Evolutionary conservation across 2,888 invertebrate genomes (phyloP).

Genomic region (Alviniconcha strummeri): DNA sequence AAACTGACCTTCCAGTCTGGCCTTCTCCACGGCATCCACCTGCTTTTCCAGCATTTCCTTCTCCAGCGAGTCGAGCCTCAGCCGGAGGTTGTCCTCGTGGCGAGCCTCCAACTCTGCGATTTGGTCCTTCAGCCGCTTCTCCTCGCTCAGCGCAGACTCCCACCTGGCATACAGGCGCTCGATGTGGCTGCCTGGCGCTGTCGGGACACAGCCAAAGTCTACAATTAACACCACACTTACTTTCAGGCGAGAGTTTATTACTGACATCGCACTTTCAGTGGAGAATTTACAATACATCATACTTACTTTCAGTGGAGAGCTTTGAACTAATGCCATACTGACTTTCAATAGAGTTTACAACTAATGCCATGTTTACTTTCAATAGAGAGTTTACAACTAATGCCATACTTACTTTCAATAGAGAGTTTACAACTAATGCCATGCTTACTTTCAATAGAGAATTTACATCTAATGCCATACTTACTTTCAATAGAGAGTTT

Average conservation of each 20-base stretch:
- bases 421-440: too few relatives aligned
- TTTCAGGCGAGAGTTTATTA: neutral
- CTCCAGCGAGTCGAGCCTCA: constrained; percentile 49
- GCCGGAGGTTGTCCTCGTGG: constrained; percentile 60
- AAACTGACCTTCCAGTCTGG: constrained; percentile 62
- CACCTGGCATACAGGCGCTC: constrained; percentile 59
- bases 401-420: too few relatives aligned
- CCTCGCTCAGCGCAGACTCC: constrained; percentile 62
- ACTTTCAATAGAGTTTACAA: too few relatives aligned
- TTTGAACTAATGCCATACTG: too few relatives aligned
- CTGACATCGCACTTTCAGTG: neutral
- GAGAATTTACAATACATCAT: neutral
- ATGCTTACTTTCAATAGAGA: too few relatives aligned
- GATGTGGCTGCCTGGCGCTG: constrained; percentile 68
- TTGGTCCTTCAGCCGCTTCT: constrained; percentile 57
- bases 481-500: too few relatives aligned
- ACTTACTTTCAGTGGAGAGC: too few relatives aligned
- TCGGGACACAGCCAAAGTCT: neutral
- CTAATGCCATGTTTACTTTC: too few relatives aligned
- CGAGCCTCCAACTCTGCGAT: constrained; percentile 53
- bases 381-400: too few relatives aligned
- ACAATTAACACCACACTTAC: neutral
- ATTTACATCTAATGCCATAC: too few relatives aligned
- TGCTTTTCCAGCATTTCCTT: constrained; percentile 54
- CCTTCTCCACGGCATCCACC: constrained; percentile 64